Evolutionary conservation across 2,888 invertebrate genomes (phyloP), one percentile per base, ranked within the genome.

Genomic region (Melanostoma mellinum): DNA sequence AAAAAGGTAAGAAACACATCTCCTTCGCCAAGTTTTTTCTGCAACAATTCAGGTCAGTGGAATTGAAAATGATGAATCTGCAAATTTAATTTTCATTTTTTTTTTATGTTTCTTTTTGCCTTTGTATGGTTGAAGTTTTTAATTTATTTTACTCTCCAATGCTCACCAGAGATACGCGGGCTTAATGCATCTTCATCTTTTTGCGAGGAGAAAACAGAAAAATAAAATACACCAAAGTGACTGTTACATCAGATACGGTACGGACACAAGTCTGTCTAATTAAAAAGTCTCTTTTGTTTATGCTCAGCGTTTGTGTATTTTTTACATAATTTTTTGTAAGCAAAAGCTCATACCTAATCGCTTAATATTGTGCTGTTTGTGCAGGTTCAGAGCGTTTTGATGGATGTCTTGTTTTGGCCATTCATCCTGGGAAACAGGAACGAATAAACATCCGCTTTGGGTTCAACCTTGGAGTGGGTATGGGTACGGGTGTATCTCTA

Each of bases 41-140:
- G 67, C 78, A 78, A 60, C 78, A 78, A 78, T 78, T 67, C 71
- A 72, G 78, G 78, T 68, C 78, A 78, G 65, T 67, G 67, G 78
- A 73, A 67, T 78, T 67, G 60, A 67, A 73, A 78, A 78, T 67
- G 72, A 67, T 73, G 67, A 67, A 78, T 73, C 60, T 73, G 67
- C 72, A 73, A 46, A 73, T 78, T 78, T 58, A 10, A 44, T 44
- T 52, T 65, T 67, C 53, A 20, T 46, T 56, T 68, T 53, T n/a
- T 6, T 61, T 55, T 63, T 55, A 8, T 46, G 40, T 36, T 50
- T 76, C 38, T 46, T 48, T 42, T 33, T 48, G 42, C 38, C 55
- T 55, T 9, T 6, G 10, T 20, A 20, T 20, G 20, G 20, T 20
- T 20, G 20, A 20, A 20, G 42, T 63, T 63, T n/a, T 46, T 58